Evolutionary conservation across 2,888 invertebrate genomes (phyloP), one percentile per base, ranked within the genome.

Genomic region (Pycnomerus fuliginosus): DNA sequence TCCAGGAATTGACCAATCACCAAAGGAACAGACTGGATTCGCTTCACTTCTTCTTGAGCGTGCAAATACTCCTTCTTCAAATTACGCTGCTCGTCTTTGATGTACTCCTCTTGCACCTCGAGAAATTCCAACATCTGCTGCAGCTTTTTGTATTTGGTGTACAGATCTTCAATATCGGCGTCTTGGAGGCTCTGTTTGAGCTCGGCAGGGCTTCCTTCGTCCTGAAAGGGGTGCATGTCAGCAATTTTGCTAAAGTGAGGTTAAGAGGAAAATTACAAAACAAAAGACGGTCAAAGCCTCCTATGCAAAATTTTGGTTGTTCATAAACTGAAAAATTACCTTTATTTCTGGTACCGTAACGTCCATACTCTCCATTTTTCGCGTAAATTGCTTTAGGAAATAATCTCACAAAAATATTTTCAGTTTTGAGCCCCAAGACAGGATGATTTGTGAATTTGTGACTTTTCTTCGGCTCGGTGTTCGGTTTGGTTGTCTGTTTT

Each of bases 1-100:
- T 99, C 99, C 56, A 99, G 78, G 72, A 99, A 99, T 73, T 99
- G 99, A 1, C 99, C 99, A 69, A 99, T 99, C 1, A 99, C 98
- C 37, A 99, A 78, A 1, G 99, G 99, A 13, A 99, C 99, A 49
- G 97, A 97, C 69, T 99, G 98, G 65, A 99, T 99, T 27, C 98
- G 83, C 71, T 99, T 99, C 1, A 99, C 98, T 76, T 94, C 91
- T 67, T 92, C 91, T 67, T 99, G 98, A 1, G 99, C 99, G 74
- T 99, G 99, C 1, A 99, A 78, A 72, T 98, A 96, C 72, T 99
- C 99, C 64, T 99, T 99, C 70, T 98, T 98, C 39, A 99, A 76
- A 73, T 99, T 99, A 40, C 97, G 84, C 70, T 97, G 98, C 74
- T 99, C 99, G 80, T 98, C 96, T 74, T 99, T 99, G 39, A 99